Evolutionary conservation across 2,888 invertebrate species (phyloP).

Genomic region (Stenchaetothrips biformis): DNA sequence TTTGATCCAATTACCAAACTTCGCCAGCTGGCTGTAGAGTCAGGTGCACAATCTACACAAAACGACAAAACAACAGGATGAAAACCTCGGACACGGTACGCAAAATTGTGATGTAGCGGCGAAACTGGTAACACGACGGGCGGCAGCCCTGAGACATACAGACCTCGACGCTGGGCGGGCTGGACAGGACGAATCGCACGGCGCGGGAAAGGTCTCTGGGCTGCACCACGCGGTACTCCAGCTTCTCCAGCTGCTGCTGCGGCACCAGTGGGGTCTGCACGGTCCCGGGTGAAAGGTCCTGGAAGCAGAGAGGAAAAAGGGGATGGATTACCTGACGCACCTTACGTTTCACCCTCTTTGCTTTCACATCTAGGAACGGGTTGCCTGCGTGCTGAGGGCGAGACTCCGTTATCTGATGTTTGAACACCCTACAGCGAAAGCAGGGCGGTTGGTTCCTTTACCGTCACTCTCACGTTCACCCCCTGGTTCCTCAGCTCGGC

Average conservation of each 20-base stretch:
- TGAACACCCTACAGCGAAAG: too few species aligned
- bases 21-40: not conserved
- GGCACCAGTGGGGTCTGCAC: not conserved
- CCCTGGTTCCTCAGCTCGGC: not conserved
- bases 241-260: not conserved
- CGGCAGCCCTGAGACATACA: not conserved
- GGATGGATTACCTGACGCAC: not conserved
- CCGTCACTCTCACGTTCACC: slow-evolving; percentile 3
- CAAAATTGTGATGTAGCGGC: not conserved
- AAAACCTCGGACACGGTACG: not conserved
- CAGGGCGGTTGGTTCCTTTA: not conserved
- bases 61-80: not conserved
- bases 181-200: not conserved
- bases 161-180: not conserved
- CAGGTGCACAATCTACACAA: not conserved
- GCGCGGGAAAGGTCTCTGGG: not conserved
- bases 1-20: not conserved
- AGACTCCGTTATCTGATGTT: too few species aligned
- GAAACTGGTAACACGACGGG: not conserved
- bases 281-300: not conserved
- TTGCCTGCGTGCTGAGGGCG: too few species aligned
- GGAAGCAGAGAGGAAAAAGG: not conserved
- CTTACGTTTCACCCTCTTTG: not conserved
- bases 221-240: not conserved
- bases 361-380: too few species aligned